phyloP scores from a whole-genome alignment of 2,113 vertebrate species.

The Connochaetes taurinus region DNA sequence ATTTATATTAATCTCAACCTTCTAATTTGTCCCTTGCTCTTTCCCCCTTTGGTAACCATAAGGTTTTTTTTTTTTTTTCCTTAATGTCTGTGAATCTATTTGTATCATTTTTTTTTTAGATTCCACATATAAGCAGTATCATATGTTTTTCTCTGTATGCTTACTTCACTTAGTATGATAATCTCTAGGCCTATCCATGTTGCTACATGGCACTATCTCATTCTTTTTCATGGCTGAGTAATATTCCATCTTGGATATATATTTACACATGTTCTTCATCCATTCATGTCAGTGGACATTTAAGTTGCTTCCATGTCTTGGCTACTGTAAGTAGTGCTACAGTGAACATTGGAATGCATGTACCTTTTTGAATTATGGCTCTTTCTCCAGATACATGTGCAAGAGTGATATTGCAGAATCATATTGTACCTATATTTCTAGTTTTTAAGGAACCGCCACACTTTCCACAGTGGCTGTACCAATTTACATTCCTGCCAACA shows the following conservation, averaged over 20 bases:
- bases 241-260: neutral
- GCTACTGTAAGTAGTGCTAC: neutral
- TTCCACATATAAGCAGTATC: neutral
- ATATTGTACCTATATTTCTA: neutral
- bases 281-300: neutral
- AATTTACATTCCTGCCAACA: neutral
- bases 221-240: neutral
- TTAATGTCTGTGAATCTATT: neutral
- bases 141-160: neutral
- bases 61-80: neutral
- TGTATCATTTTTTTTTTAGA: neutral
- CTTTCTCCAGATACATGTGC: neutral
- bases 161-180: neutral
- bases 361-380: neutral
- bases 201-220: neutral
- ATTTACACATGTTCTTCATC: neutral
- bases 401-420: neutral
- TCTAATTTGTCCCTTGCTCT: neutral
- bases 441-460: neutral
- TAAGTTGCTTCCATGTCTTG: neutral
- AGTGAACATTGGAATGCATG: neutral
- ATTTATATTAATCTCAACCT: neutral
- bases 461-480: neutral
- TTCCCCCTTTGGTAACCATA: neutral
- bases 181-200: neutral